Evolutionary conservation across 2,888 invertebrate species (phyloP).

Genomic region (Acanthacorydalis orientalis): DNA sequence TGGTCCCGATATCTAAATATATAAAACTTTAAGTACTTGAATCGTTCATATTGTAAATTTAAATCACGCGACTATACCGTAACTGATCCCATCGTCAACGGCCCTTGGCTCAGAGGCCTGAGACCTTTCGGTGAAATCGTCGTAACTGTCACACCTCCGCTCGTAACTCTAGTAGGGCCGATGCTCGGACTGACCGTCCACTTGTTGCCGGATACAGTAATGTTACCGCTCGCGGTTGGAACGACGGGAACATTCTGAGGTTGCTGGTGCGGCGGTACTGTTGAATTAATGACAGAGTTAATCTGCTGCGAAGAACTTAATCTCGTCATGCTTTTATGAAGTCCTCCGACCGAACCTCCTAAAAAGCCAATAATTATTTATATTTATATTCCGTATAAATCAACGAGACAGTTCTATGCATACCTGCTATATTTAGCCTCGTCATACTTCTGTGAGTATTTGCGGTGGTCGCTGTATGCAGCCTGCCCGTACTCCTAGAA

Average conservation of each 20-base stretch:
- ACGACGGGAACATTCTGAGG: slow-evolving; percentile 14
- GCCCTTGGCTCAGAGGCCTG: slow-evolving; percentile 35
- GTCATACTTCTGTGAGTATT: slow-evolving; percentile 67
- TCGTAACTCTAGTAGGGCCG: slow-evolving; percentile 26
- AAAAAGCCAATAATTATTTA: slow-evolving; percentile 8
- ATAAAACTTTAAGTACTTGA: not conserved
- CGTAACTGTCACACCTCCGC: slow-evolving; percentile 47
- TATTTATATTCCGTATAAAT: not conserved
- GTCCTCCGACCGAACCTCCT: slow-evolving; percentile 58
- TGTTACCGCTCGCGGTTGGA: slow-evolving; percentile 28
- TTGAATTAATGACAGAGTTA: slow-evolving; percentile 24
- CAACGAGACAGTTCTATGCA: not conserved
- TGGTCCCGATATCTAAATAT: slow-evolving; percentile 1
- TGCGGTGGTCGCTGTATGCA: slow-evolving; percentile 51
- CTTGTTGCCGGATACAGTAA: slow-evolving; percentile 32
- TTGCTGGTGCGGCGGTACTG: slow-evolving; percentile 17
- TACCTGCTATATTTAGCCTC: slow-evolving; percentile 52
- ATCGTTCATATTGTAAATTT: not conserved
- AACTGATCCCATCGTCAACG: slow-evolving; percentile 19
- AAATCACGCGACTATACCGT: slow-evolving; percentile 2
- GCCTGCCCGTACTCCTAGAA: slow-evolving; percentile 55
- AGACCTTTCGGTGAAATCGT: slow-evolving; percentile 33
- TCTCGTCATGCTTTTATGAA: slow-evolving; percentile 71
- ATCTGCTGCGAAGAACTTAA: slow-evolving; percentile 64
- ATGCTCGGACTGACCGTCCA: slow-evolving; percentile 27